Conservation (phyloP, 2,797 vertebrate genomes). For the Tenualosa ilisha region DNA sequence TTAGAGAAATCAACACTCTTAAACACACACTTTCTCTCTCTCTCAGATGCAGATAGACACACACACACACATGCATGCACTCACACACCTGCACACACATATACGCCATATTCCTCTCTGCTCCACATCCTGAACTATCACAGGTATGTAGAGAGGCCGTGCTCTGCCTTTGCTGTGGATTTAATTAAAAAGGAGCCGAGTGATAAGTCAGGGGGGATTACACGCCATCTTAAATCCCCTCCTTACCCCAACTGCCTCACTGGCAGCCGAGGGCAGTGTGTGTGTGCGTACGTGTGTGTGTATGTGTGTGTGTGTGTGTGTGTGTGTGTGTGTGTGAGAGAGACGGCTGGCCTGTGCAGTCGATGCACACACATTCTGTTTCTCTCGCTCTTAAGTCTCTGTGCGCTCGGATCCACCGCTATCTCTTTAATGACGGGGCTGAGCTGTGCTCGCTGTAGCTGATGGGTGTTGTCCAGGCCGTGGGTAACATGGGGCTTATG, state of each 20-base stretch:
- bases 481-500: not conserved
- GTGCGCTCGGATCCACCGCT: not conserved
- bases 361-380: not conserved
- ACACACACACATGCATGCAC: not conserved
- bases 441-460: not conserved
- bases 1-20: not conserved
- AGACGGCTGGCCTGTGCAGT: not conserved
- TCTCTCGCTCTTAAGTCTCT: not conserved
- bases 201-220: slow-evolving; percentile 20
- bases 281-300: not conserved
- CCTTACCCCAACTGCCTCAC: not conserved
- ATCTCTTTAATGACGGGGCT: not conserved
- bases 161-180: not conserved
- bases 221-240: slow-evolving; percentile 2
- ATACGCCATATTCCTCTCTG: not conserved
- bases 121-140: not conserved
- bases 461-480: not conserved
- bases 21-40: not conserved
- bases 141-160: not conserved
- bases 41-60: not conserved
- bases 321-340: not conserved
- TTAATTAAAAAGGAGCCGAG: slow-evolving; percentile 1
- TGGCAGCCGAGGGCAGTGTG: not conserved
- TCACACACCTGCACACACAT: not conserved
- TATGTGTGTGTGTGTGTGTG: not conserved